These are phyloP conservation scores for Ceratina australensis DNA, from an alignment of 1,140 invertebrate species.

Conservation along the genomic window DNA sequence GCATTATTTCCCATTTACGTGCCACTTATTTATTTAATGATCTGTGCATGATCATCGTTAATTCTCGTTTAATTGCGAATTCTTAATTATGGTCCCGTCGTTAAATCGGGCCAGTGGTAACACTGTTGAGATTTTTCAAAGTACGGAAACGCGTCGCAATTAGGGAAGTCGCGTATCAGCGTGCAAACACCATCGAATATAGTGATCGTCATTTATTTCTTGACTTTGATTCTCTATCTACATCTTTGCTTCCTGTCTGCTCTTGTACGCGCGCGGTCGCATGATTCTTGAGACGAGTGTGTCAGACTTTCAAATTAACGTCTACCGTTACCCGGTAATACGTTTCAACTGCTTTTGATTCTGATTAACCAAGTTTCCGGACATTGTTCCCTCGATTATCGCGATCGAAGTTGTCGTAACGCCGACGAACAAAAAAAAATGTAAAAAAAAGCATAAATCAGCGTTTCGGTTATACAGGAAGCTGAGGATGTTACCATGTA, in stretches of 20 bases:
- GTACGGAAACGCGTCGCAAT: background rate
- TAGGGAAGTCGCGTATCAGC: background rate
- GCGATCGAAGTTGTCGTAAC: conserved; percentile 26
- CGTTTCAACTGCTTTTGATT: conserved; percentile 45
- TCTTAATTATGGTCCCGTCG: background rate
- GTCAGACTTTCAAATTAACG: conserved; percentile 44
- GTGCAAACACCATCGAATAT: background rate
- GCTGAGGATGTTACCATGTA: background rate
- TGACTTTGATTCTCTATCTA: conserved; percentile 23
- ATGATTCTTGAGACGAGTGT: conserved; percentile 5
- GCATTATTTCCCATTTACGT: too few species aligned
- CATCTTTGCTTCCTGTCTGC: conserved; percentile 17
- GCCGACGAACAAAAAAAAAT: background rate
- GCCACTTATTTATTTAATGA: too few species aligned
- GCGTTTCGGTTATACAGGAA: conserved; percentile 22
- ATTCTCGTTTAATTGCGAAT: background rate
- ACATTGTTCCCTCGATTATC: conserved; percentile 54
- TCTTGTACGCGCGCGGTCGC: background rate
- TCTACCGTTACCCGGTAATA: conserved; percentile 34
- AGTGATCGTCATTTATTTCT: conserved; percentile 6
- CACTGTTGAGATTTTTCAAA: too few species aligned
- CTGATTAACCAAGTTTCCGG: conserved; percentile 51
- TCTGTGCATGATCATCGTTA: too few species aligned
- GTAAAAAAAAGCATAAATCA: background rate
- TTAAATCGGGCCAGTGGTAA: background rate